Evolutionary conservation across 35 echinoderm and acorn worm genomes (phyloP), one percentile per base, ranked within the genome.

Genomic region (Strongylocentrotus purpuratus): DNA sequence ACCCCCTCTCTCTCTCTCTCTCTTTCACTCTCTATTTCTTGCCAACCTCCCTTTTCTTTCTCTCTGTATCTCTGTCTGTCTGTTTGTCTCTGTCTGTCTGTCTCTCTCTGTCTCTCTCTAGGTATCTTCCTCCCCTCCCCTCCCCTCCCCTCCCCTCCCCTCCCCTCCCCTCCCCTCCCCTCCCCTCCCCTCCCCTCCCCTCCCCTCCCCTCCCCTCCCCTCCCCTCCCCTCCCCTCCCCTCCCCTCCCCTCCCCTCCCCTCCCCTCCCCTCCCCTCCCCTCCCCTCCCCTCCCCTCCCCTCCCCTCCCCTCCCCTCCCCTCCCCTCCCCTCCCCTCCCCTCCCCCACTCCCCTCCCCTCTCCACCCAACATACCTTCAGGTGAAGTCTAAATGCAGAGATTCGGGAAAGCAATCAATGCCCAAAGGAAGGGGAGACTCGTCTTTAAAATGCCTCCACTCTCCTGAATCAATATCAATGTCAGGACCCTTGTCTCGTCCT

Each of bases 391-490:
- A 35, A 90, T 45, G 88, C 88, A 90, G 88, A 18, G 10, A 45
- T 90, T 15, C 46, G 4, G 0, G 14, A 65, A 65, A 65, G 60
- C 17, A 65, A 65, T 65, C 60, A 65, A 65, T 65, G 60, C 60
- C 60, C 60, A 65, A 65, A 65, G 60, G 60, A 65, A 65, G 60
- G 18, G 22, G 18, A 22, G 60, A 10, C 60, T 65, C 18, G 60
- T 65, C 60, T 65, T 15, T 65, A 65, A 65, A 65, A 65, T 65
- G 60, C 60, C 86, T 88, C 86, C 86, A 33, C 86, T 46, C 86
- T 33, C 86, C 86, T 88, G 10, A 88, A 33, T 46, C 86, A 33
- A 88, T 88, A 35, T 46, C 86, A 88, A 88, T 88, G 31, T 88
- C 45, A 13, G 15, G 20, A 22, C 86, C 86, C 86, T 18, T 18